Conservation (phyloP, 2,113 vertebrate genomes). For the Noctilio leporinus region DNA sequence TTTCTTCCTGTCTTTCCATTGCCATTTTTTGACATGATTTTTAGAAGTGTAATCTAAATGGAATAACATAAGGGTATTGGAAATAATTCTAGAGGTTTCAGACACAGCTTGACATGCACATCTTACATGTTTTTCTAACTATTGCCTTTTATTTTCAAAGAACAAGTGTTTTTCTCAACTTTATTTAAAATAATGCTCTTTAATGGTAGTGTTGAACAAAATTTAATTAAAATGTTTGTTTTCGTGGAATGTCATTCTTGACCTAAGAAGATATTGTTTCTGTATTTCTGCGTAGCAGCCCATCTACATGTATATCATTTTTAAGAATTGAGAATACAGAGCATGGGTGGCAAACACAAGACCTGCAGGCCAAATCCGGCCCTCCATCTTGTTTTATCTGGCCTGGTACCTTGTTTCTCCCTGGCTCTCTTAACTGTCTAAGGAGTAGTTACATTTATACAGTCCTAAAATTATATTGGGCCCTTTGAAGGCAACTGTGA, state of each 20-base stretch:
- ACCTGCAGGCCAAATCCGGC: no score
- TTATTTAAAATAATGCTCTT: background rate
- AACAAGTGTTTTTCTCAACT: background rate
- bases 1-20: constrained; percentile 11
- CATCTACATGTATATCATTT: background rate
- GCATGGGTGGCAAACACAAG: no score
- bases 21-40: constrained; percentile 26
- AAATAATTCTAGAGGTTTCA: constrained; percentile 43
- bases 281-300: background rate
- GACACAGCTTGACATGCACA: background rate
- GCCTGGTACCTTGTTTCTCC: no score
- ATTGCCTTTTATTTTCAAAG: constrained; percentile 23
- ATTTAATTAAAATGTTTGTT: background rate
- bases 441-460: no score
- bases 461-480: no score
- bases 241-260: background rate
- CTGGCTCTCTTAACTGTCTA: no score
- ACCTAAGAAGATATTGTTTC: background rate
- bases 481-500: no score
- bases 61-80: background rate
- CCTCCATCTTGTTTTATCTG: no score
- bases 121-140: background rate
- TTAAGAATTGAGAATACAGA: background rate
- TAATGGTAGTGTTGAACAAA: background rate
- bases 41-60: constrained; percentile 29